Base-by-base conservation (phyloP, 2,888 invertebrate genomes). In the Phortica magna region DNA sequence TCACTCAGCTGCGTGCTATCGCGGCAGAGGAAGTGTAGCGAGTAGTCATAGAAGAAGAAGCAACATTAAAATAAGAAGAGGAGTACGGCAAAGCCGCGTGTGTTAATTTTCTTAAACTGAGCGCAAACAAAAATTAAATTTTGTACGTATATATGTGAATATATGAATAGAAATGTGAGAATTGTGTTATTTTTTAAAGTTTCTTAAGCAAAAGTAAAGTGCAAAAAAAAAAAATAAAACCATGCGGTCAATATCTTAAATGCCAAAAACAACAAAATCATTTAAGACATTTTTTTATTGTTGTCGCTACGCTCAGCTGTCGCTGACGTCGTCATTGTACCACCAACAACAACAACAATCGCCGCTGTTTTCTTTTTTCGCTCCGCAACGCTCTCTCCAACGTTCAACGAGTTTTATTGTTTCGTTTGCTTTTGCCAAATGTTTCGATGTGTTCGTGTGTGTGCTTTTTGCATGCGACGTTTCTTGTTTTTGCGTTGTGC, bases 131-230 rank as follows among this genome's bases (percentile, higher is more conserved):
- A 48, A 48, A 31, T 31, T 48, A 42, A 68, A 39, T n/a, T 68
- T 41, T 4, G 17, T 68, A 41, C 39, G 9, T 31, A 39, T 14
- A 2, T 31, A n/a, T 5, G n/a, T 68, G 31, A 41, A 68, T 68
- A 19, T 48, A 43, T 48, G 10, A 42, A 70, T 43, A 42, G 39
- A 19, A 42, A 14, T 42, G 14, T 43, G 48, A 70, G 53, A 48
- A 17, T 65, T 59, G 41, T 67, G 76, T 31, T 65, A 43, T 31
- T 31, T 31, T 31, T 31, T 31, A 31, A 31, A 31, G 31, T 31
- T 31, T 31, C 31, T 31, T 31, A 48, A 75, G 75, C 31, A 76
- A 68, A 70, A 65, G 7, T 42, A 57, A 73, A 71, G 41, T 68
- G 67, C 41, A 72, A 43, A 64, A 76, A 53, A 12, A 9, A 48